phyloP scores from a whole-genome alignment of 64 coral and sea anemone species.

The Pocillopora verrucosa region DNA sequence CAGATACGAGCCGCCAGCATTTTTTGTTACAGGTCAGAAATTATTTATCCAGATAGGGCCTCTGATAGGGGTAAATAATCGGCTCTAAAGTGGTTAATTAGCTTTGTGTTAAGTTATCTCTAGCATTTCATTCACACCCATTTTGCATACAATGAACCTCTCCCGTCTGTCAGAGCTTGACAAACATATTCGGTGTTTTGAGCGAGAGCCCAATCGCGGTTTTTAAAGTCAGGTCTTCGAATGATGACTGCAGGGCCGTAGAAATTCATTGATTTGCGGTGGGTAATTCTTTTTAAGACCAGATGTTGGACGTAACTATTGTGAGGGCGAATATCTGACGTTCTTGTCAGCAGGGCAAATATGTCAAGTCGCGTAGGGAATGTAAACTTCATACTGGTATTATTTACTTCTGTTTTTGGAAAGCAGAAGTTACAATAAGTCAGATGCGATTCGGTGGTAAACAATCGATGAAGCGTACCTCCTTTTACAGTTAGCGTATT shows the following conservation, averaged over 20 bases:
- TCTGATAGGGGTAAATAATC: constrained; percentile 3
- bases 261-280: background rate
- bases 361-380: constrained; percentile 48
- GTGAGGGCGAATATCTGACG: background rate
- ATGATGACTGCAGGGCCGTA: background rate
- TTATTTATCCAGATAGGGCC: background rate
- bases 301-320: background rate
- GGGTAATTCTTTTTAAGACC: background rate
- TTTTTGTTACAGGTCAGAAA: background rate
- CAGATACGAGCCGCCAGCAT: too few species aligned
- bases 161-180: background rate
- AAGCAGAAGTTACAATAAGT: background rate
- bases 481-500: background rate
- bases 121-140: constrained; percentile 21
- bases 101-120: constrained; percentile 4
- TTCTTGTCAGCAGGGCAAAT: constrained; percentile 1
- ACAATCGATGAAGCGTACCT: background rate
- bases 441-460: background rate
- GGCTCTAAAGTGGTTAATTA: constrained; percentile 35
- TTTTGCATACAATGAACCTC: background rate
- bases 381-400: constrained; percentile 3
- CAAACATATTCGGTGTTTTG: background rate
- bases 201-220: background rate
- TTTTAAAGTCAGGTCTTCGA: background rate
- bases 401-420: constrained; percentile 27